Percentiles rank a stretch among this genome's conserved stretches.
phyloP scores from a whole-genome alignment of 1,140 invertebrate genomes.

The Phthorimaea operculella region DNA sequence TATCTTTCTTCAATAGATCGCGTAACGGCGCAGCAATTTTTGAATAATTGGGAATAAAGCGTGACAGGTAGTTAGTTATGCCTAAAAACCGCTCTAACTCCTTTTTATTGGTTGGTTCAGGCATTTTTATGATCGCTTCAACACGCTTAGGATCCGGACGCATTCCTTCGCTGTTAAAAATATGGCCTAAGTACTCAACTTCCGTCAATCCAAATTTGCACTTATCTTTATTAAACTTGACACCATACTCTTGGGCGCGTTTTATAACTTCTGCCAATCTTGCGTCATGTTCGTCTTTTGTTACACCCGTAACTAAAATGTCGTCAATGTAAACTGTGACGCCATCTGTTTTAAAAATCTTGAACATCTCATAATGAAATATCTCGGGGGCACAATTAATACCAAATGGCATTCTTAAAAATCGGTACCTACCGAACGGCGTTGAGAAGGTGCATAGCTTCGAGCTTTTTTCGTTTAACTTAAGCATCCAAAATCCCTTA shows the following conservation, averaged over 20 bases:
- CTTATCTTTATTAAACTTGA: conserved; percentile 7
- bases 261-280: conserved; percentile 5
- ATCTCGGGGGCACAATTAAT: conserved; percentile 11
- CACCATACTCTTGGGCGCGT: background rate
- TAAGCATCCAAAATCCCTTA: conserved; percentile 16
- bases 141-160: background rate
- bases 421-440: conserved; percentile 16
- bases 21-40: conserved; percentile 25
- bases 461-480: conserved; percentile 13
- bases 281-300: conserved; percentile 2
- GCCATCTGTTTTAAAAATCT: conserved; percentile 4
- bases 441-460: conserved; percentile 17
- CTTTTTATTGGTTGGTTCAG: conserved; percentile 32
- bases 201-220: background rate
- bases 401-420: conserved; percentile 17
- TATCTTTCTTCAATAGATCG: conserved; percentile 34
- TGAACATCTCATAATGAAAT: conserved; percentile 12
- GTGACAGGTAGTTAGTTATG: conserved; percentile 37
- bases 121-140: conserved; percentile 9
- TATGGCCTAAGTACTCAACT: conserved; percentile 4
- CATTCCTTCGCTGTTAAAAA: conserved; percentile 5
- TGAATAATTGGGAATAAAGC: conserved; percentile 49
- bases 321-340: conserved; percentile 4
- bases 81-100: conserved; percentile 47
- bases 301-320: background rate